Evolutionary conservation across 2,888 invertebrate species (phyloP), one percentile per base, ranked within the genome.

Genomic region (Dromius quadrimaculatus): DNA sequence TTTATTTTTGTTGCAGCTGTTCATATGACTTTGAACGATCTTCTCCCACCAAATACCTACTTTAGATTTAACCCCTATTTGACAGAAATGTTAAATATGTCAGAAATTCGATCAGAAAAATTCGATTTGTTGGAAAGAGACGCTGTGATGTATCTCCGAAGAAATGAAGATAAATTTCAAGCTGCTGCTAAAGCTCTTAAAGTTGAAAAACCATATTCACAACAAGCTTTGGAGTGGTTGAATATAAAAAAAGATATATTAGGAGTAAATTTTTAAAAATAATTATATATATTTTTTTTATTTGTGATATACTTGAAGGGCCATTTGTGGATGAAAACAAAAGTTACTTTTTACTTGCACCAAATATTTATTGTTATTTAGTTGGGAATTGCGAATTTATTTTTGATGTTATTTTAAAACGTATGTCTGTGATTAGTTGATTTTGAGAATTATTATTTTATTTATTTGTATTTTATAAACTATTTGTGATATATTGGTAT

Each of bases 1-100:
- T 50, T 23, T 72, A 62, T 59, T 41, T 69, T 69, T 63, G 36
- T 43, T 63, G 19, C 17, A 93, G 94, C 89, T 75, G 92, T 94
- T 2, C 93, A 94, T 79, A 87, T 88, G 57, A 87, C 91, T 76
- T 78, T 94, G 74, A 89, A 89, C 78, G 94, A 94, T 81, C 83
- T 93, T 61, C 82, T 94, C 0, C 91, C 92, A 0, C 85, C 87
- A 0, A 86, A 89, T 38, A 85, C 87, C 32, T 95, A 96, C 82
- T 95, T 87, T 81, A 87, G 96, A 2, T 91, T 96, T 81, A 97
- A 96, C 83, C 96, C 96, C 0, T 94, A 94, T 76, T 84, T 96
- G 69, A 90, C 92, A 69, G 90, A 92, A 79, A 89, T 91, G 80
- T 85, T 93, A 68, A 86, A 88, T 9, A 90, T 97, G 87, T 92